Evolutionary conservation across 2,888 invertebrate genomes (phyloP).

Genomic region (Villa cingulata): DNA sequence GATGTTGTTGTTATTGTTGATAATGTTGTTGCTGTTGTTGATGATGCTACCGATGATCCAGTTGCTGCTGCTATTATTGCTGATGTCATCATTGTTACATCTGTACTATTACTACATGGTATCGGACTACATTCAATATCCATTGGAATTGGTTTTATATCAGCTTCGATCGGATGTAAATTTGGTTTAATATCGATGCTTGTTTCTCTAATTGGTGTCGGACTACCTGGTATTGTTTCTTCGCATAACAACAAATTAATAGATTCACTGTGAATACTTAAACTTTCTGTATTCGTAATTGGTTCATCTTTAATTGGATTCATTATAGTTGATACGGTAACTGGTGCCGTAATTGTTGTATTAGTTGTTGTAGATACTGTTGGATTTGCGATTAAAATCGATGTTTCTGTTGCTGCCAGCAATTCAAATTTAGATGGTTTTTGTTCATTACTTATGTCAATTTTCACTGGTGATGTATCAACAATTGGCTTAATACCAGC

Average conservation of each 20-base stretch:
- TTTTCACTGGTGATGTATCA: conserved; percentile 8
- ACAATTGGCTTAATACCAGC: conserved; percentile 22
- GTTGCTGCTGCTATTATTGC: conserved; percentile 2
- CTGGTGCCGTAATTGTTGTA: not conserved
- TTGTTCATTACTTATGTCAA: not conserved
- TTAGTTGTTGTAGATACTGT: not conserved
- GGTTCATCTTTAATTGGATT: conserved; percentile 14
- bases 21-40: not conserved
- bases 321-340: not conserved
- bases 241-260: conserved; percentile 69
- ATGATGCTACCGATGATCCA: conserved; percentile 11
- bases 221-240: conserved; percentile 83
- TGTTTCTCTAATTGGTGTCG: conserved; percentile 51
- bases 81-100: not conserved
- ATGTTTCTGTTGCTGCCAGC: not conserved
- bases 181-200: conserved; percentile 35
- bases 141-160: conserved; percentile 31
- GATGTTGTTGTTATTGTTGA: not conserved
- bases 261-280: conserved; percentile 43
- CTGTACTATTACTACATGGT: conserved; percentile 5
- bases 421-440: no score
- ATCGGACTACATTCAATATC: conserved; percentile 18
- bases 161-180: conserved; percentile 24
- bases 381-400: not conserved
- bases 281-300: conserved; percentile 22